Conservation (phyloP, 2,113 vertebrate genomes). For the Dromiciops gliroides region DNA sequence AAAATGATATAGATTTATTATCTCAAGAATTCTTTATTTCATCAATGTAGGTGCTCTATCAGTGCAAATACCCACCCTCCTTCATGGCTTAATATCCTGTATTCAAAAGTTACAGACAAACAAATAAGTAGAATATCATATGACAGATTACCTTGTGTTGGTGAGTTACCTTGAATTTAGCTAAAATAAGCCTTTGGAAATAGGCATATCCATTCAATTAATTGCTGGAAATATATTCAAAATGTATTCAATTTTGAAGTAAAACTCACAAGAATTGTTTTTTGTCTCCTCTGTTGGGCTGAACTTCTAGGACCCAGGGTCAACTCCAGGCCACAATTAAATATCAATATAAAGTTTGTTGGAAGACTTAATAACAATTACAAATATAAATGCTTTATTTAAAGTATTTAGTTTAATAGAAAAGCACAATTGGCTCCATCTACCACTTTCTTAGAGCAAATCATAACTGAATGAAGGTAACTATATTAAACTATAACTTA, state of each 20-base stretch:
- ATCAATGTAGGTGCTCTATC: not conserved
- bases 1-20: not conserved
- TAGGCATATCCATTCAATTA: not conserved
- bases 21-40: not conserved
- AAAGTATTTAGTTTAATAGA: not conserved
- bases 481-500: too few species aligned
- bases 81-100: not conserved
- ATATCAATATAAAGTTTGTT: not conserved
- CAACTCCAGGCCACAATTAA: not conserved
- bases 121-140: not conserved
- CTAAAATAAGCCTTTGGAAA: not conserved
- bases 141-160: not conserved
- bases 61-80: not conserved
- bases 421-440: not conserved
- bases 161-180: not conserved
- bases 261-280: too few species aligned
- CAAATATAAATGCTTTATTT: not conserved
- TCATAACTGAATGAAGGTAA: not conserved
- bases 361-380: not conserved
- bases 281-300: not conserved
- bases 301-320: not conserved
- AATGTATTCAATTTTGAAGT: not conserved
- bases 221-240: not conserved
- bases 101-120: not conserved
- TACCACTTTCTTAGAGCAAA: not conserved